These are phyloP conservation scores for Glyptemys insculpta DNA, from an alignment of 2,797 vertebrate genomes.

Conservation along the genomic window DNA sequence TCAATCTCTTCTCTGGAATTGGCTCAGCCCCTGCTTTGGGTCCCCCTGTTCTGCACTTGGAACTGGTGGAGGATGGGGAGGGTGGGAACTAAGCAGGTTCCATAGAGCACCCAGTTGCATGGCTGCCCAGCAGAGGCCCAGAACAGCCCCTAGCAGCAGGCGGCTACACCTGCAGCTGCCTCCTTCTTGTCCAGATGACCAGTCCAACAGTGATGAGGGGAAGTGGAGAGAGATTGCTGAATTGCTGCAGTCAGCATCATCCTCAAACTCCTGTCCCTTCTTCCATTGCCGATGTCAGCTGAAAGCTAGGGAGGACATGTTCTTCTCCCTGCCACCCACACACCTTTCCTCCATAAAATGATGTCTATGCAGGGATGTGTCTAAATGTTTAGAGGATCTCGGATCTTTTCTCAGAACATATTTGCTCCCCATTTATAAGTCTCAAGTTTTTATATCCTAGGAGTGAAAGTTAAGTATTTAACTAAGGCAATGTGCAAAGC, in stretches of 20 bases:
- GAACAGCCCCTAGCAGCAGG: not conserved
- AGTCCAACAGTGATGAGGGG: not conserved
- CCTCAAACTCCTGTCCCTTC: not conserved
- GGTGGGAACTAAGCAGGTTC: not conserved
- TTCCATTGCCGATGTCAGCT: not conserved
- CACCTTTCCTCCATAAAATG: too few species aligned
- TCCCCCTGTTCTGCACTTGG: not conserved
- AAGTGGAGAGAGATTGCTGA: not conserved
- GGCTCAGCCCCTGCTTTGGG: accelerated
- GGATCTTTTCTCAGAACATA: not conserved
- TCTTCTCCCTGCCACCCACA: not conserved
- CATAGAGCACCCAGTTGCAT: not conserved
- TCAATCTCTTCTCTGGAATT: not conserved
- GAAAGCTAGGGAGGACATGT: not conserved
- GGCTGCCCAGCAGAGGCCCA: too few species aligned
- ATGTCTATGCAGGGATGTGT: accelerated
- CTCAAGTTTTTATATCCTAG: slow-evolving; percentile 8
- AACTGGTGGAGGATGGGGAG: not conserved
- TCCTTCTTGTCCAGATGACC: not conserved
- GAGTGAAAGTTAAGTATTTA: not conserved
- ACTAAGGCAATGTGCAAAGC: not conserved
- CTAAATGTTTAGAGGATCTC: not conserved
- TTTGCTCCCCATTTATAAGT: accelerated
- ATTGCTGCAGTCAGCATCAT: not conserved
- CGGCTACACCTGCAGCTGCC: not conserved